Percentiles rank a stretch among this genome's conserved stretches.
phyloP scores from a whole-genome alignment of 1,140 invertebrate species.

The Spodoptera litura region DNA sequence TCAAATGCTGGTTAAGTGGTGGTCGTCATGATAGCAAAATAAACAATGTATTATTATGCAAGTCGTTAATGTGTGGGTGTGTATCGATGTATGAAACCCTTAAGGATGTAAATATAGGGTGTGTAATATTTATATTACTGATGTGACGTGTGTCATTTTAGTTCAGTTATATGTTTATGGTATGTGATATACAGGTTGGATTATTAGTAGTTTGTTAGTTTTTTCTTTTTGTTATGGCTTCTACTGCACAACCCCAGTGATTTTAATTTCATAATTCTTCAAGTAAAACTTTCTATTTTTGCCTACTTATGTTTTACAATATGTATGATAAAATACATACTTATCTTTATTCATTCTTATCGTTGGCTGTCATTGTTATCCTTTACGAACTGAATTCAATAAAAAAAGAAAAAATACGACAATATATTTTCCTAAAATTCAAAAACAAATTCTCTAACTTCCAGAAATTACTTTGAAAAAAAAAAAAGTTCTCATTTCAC shows the following conservation, averaged over 20 bases:
- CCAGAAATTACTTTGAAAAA: constrained; percentile 20
- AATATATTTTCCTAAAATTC: neutral
- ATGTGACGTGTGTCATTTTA: too few relatives aligned
- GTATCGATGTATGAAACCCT: constrained; percentile 57
- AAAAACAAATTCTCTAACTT: neutral
- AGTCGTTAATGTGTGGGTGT: constrained; percentile 64
- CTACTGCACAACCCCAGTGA: too few relatives aligned
- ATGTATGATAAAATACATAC: too few relatives aligned
- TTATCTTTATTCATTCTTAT: too few relatives aligned
- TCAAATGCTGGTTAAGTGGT: too few relatives aligned
- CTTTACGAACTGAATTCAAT: too few relatives aligned
- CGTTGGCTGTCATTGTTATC: too few relatives aligned
- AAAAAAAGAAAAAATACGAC: neutral
- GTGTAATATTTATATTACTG: neutral
- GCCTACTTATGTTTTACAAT: too few relatives aligned
- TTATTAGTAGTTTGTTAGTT: neutral
- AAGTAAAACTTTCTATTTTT: too few relatives aligned
- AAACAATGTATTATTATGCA: constrained; percentile 63
- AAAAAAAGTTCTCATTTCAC: constrained; percentile 11
- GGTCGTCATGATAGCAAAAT: constrained; percentile 44
- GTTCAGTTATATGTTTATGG: too few relatives aligned
- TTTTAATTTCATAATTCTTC: too few relatives aligned
- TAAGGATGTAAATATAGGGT: neutral
- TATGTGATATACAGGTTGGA: neutral
- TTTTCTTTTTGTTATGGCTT: neutral